phyloP scores from a whole-genome alignment of 2,797 vertebrate genomes.

The Pangasius mekongensis region DNA sequence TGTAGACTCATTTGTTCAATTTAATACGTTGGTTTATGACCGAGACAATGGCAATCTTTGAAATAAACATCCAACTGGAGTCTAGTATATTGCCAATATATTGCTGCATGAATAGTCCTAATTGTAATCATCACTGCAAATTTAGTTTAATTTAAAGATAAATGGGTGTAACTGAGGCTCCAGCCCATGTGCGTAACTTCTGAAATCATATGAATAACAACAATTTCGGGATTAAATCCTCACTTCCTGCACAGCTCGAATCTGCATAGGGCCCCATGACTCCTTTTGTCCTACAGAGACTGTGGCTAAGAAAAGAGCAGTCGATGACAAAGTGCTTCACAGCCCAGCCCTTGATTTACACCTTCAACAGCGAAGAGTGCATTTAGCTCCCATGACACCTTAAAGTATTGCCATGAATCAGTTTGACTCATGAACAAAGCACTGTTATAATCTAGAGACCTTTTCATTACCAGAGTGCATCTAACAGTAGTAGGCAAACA shows the following conservation, averaged over 20 bases:
- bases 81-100: too few species aligned
- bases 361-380: conserved; percentile 30
- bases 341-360: conserved; percentile 40
- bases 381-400: conserved; percentile 9
- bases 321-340: conserved; percentile 31
- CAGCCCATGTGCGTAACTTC: background rate
- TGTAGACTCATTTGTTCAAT: background rate
- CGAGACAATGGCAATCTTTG: background rate
- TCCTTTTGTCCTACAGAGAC: conserved; percentile 31
- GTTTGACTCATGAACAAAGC: conserved; percentile 13
- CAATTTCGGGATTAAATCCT: background rate
- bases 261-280: background rate
- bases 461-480: background rate
- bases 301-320: conserved; percentile 43
- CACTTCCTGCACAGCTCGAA: background rate
- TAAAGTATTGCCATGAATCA: background rate
- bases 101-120: background rate
- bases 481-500: background rate
- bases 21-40: background rate
- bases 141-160: background rate
- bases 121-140: background rate
- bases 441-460: conserved; percentile 15
- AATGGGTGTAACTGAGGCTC: background rate
- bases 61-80: background rate
- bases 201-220: background rate